Percentiles rank a stretch among this genome's conserved stretches.
These are phyloP conservation scores for Diacarnus erythraeanus DNA, from an alignment of 37 sponge, comb jelly and placozoan genomes.

Conservation along the genomic window DNA sequence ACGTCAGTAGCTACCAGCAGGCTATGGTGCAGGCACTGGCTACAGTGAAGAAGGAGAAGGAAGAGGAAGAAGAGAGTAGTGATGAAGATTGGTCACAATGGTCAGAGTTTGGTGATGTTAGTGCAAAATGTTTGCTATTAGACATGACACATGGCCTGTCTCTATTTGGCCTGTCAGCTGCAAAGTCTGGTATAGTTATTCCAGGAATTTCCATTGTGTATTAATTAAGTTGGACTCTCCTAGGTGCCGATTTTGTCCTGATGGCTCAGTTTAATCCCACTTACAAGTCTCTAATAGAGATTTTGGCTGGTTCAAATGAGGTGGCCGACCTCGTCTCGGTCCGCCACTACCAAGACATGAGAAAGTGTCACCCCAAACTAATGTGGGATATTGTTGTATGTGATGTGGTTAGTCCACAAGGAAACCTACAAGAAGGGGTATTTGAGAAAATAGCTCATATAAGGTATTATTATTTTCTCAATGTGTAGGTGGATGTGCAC, in stretches of 20 bases:
- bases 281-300: slow-evolving; percentile 13
- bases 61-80: background rate
- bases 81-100: no score
- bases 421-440: slow-evolving; percentile 23
- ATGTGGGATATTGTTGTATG: slow-evolving; percentile 57
- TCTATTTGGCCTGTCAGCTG: slow-evolving; percentile 49
- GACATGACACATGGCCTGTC: slow-evolving; percentile 47
- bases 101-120: no score
- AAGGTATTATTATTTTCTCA: background rate
- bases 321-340: slow-evolving; percentile 19
- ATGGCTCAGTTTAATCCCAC: slow-evolving; percentile 1
- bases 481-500: no score
- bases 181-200: background rate
- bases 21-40: slow-evolving; percentile 8
- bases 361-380: background rate
- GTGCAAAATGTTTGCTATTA: slow-evolving; percentile 26
- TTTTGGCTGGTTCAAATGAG: background rate
- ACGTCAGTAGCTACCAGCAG: slow-evolving; percentile 14
- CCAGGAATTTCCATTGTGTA: background rate
- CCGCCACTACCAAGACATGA: slow-evolving; percentile 17
- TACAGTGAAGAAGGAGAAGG: background rate
- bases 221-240: background rate
- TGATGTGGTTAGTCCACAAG: slow-evolving; percentile 57
- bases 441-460: slow-evolving; percentile 25
- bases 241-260: slow-evolving; percentile 52